Evolutionary conservation across 2,888 invertebrate genomes (phyloP), one percentile per base, ranked within the genome.

Genomic region (Harpalus rubripes): DNA sequence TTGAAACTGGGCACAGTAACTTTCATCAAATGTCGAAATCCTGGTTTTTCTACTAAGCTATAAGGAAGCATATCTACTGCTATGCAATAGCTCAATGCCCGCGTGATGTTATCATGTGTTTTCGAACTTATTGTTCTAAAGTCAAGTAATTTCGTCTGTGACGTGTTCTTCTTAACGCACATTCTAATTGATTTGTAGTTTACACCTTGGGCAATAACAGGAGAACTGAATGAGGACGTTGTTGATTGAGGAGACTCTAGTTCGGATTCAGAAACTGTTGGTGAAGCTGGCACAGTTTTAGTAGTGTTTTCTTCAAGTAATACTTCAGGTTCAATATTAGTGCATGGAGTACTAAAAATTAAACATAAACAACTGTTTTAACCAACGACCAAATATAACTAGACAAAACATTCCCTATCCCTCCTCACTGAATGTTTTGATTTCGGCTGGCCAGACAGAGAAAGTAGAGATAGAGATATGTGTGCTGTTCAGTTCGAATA

Each of bases 1-100:
- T 58, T 58, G 58, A 58, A 58, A 58, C 58, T 58, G 15, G 58
- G 58, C 12, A 58, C 58, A 58, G 58, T n/a, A n/a, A n/a, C n/a
- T n/a, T n/a, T n/a, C n/a, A n/a, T n/a, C 58, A 58, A 58, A 58
- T 58, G 58, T n/a, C 58, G 12, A 15, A 58, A 58, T n/a, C 6
- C 58, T n/a, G 58, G 58, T 58, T 58, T 58, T 15, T 58, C 58
- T 58, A 58, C 58, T n/a, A 58, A n/a, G 15, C 58, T 58, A 15
- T 58, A 58, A n/a, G 58, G 58, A 58, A 58, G 58, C 58, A 58
- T 58, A 15, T 58, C 58, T 58, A 58, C 12, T 12, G 58, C 58
- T 7, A 58, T 58, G 58, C 58, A 58, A 58, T 58, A 58, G 58
- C 58, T 15, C 15, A 58, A 58, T 58, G 58, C 58, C 58, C 58